A percentile compares a stretch with the other conserved stretches of the same genome.
Evolutionary conservation across 1,140 invertebrate species (phyloP).

Genomic region (Bombyx mandarina): DNA sequence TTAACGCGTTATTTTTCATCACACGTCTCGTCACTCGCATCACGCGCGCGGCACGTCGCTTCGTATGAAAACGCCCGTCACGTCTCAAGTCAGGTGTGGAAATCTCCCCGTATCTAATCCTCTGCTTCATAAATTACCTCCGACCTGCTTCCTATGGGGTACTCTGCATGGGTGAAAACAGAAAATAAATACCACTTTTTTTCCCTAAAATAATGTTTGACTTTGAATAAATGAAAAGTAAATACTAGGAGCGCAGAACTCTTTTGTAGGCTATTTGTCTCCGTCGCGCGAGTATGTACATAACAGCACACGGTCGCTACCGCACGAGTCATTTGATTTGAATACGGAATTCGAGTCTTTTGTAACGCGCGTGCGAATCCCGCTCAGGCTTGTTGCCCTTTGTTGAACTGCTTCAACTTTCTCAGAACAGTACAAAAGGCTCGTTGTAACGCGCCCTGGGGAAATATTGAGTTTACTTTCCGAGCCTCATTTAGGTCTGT

Average conservation of each 20-base stretch:
- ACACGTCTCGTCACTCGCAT: not conserved
- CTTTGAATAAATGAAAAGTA: no score
- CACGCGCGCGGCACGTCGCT: slow-evolving; percentile 1
- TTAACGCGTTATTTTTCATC: no score
- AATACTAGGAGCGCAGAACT: no score
- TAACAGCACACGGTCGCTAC: not conserved
- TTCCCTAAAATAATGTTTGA: no score
- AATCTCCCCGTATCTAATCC: not conserved
- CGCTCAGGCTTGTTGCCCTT: slow-evolving; percentile 8
- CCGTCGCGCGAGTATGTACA: not conserved
- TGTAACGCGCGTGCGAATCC: slow-evolving; percentile 4
- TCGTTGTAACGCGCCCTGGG: slow-evolving; percentile 7
- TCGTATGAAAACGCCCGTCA: slow-evolving; percentile 8
- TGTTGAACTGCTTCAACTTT: slow-evolving; percentile 20
- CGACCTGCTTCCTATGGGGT: not conserved
- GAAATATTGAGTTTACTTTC: slow-evolving; percentile 7
- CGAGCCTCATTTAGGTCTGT: slow-evolving; percentile 2
- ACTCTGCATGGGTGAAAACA: no score
- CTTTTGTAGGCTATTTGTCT: no score
- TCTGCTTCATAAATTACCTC: not conserved
- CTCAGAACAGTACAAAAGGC: slow-evolving; percentile 19
- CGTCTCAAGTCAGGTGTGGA: slow-evolving; percentile 14
- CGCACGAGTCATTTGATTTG: slow-evolving; percentile 12
- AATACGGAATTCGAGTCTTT: slow-evolving; percentile 9
- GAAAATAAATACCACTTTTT: no score